A percentile compares a stretch with the other conserved stretches of the same genome.
Conservation (phyloP, 2,888 invertebrate species). For the Nipponacmea schrenckii region DNA sequence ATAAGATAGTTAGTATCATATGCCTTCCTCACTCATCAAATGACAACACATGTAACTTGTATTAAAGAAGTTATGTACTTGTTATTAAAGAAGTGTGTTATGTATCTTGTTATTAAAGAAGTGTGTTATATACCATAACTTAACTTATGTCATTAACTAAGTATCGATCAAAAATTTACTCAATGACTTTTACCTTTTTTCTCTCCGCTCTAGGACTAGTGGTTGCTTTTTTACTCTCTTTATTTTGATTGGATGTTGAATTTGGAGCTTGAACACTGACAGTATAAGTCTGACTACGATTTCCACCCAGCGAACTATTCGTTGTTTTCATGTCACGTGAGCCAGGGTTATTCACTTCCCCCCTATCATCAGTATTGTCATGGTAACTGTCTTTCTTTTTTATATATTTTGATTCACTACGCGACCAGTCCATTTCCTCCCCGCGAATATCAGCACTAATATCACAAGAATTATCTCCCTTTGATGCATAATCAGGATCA, state of each 20-base stretch:
- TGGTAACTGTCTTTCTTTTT: constrained; percentile 17
- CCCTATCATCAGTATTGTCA: background rate
- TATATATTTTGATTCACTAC: constrained; percentile 26
- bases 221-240: constrained; percentile 23
- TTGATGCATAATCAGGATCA: constrained; percentile 20
- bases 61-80: too few species aligned
- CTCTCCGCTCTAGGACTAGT: constrained; percentile 45
- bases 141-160: too few species aligned
- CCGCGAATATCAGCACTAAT: constrained; percentile 19
- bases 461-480: constrained; percentile 29
- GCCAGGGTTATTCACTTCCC: background rate
- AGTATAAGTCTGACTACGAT: constrained; percentile 22
- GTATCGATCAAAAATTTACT: too few species aligned
- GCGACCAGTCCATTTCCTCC: constrained; percentile 36
- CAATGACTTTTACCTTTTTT: constrained; percentile 50
- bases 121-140: too few species aligned
- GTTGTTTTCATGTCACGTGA: constrained; percentile 1
- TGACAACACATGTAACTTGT: too few species aligned
- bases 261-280: constrained; percentile 24
- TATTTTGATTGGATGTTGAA: background rate
- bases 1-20: too few species aligned
- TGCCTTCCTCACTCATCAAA: too few species aligned
- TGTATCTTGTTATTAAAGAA: too few species aligned
- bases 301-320: constrained; percentile 11
- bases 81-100: too few species aligned